Base-by-base conservation (phyloP, 2,797 vertebrate species). In the Mycteria americana region DNA sequence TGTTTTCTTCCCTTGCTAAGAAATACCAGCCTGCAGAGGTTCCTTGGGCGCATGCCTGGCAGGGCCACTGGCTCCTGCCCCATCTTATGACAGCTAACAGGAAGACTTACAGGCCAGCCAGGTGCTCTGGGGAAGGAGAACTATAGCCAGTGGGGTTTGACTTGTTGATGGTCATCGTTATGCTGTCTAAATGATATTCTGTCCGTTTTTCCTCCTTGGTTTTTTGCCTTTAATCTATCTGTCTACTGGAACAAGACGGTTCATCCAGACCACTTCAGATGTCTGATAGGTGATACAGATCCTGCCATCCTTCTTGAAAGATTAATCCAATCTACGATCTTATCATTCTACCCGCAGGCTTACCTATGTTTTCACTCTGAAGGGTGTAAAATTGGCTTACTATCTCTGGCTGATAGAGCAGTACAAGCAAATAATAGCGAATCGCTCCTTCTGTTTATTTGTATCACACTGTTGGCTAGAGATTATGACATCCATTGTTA, bases 321-420 rank as follows among this genome's bases (percentile, higher is more conserved):
- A 95, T 85, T 94, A 93, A 87, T 79, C 80, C 83, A 78, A 70
- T 93, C 77, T 78, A 63, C 51, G 63, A 51, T 90, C 83, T 95
- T 93, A 86, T 90, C 82, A 88, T 84, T 94, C 91, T 76, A 74
- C 43, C 88, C 3, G 2, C 76, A 93, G 80, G 85, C 63, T 92
- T 88, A 90, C 2, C 37, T 92, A 16, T 88, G 65, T 85, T 90
- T 94, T 90, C 88, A 60, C 56, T 93, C 63, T 67, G 59, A 96
- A 93, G 65, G 51, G 59, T 95, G 77, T 88, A 95, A 96, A 96
- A 96, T 93, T 92, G 95, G 15, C 77, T 90, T 86, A 63, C 83
- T 78, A 50, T 56, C 76, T 78, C 88, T 92, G 33, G 65, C 80
- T 88, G 83, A 93, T 73, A 85, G 63, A 95, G 84, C 65, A 86